phyloP scores from a whole-genome alignment of 2,113 vertebrate species.

The Polypterus bichir region DNA sequence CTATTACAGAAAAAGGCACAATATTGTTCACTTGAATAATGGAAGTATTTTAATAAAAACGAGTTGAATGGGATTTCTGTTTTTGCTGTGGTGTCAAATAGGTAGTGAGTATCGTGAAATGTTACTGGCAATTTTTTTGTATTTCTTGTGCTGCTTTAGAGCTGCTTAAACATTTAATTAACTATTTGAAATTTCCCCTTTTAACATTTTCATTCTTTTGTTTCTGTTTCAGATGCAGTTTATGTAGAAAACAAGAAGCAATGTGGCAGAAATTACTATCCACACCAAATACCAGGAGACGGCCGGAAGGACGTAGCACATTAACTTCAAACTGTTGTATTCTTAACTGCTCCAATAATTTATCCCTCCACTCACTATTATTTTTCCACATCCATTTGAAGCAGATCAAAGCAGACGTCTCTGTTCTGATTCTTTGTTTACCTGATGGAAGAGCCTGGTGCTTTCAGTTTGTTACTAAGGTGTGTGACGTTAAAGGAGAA shows the following conservation, averaged over 20 bases:
- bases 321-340: constrained; percentile 14
- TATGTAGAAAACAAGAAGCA: constrained; percentile 67
- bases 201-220: constrained; percentile 5
- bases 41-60: too few species aligned
- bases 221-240: constrained; percentile 78
- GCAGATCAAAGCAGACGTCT: neutral
- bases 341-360: constrained; percentile 5
- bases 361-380: neutral
- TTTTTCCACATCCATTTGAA: neutral
- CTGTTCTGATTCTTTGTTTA: neutral
- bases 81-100: too few species aligned
- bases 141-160: neutral
- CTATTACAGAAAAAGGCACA: too few species aligned
- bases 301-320: constrained; percentile 2
- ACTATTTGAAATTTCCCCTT: neutral
- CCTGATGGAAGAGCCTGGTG: neutral
- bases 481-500: neutral
- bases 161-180: neutral
- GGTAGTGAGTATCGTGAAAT: too few species aligned
- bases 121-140: neutral
- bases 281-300: constrained; percentile 52
- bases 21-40: too few species aligned
- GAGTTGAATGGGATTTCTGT: too few species aligned
- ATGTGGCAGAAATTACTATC: constrained; percentile 48
- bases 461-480: neutral